A percentile compares a stretch with the other conserved stretches of the same genome.
Evolutionary conservation across 2,888 invertebrate genomes (phyloP).

Genomic region (Dichetophora obliterata): DNA sequence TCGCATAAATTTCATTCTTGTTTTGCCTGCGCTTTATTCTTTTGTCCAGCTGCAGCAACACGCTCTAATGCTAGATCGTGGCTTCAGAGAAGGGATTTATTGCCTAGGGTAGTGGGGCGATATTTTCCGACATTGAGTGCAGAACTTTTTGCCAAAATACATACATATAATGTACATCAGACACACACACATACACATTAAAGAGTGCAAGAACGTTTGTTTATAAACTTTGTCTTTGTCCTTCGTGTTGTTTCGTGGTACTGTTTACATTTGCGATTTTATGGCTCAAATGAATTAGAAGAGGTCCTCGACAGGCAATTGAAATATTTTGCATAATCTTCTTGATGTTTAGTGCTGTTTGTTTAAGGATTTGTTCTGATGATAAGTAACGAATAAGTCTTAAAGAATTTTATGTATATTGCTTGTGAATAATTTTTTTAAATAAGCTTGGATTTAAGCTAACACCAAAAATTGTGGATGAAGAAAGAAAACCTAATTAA

Average conservation of each 20-base stretch:
- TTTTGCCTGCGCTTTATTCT: conserved; percentile 25
- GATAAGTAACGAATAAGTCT: neutral
- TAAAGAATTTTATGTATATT: too few species aligned
- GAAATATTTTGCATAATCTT: conserved; percentile 29
- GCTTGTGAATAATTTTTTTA: too few species aligned
- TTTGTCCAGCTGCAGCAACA: conserved; percentile 16
- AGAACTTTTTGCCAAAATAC: neutral
- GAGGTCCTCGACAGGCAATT: conserved; percentile 19
- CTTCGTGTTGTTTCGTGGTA: neutral
- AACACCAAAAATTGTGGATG: neutral
- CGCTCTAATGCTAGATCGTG: neutral
- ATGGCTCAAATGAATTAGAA: conserved; percentile 22
- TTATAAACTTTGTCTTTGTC: neutral
- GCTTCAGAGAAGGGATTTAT: neutral
- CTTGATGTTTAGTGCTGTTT: neutral
- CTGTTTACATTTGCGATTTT: conserved; percentile 29
- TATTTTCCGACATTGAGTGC: conserved; percentile 4
- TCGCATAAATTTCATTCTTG: conserved; percentile 37
- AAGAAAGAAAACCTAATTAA: neutral
- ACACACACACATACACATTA: neutral
- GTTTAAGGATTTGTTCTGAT: neutral
- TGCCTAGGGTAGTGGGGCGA: neutral
- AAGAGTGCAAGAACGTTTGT: too few species aligned
- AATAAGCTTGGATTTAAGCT: neutral
- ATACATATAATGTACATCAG: too few species aligned